Evolutionary conservation across 2,888 invertebrate species (phyloP).

Genomic region (Pyrrhosoma nymphula): DNA sequence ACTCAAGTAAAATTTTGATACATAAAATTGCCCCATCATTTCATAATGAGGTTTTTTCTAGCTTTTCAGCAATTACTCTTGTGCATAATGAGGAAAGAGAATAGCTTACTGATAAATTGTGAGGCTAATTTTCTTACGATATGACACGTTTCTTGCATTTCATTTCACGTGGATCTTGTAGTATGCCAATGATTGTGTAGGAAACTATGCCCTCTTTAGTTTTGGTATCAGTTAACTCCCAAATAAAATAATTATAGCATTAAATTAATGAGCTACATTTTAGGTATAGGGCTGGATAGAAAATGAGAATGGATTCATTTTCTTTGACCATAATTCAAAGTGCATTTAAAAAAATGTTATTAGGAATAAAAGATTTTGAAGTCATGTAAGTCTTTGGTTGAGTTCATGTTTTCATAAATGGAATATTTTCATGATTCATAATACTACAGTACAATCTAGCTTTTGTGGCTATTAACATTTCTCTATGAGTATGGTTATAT

Average conservation of each 20-base stretch:
- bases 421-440: not conserved
- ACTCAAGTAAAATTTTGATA: constrained; percentile 69
- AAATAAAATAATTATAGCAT: not conserved
- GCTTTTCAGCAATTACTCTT: constrained; percentile 20
- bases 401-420: not conserved
- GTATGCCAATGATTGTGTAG: not conserved
- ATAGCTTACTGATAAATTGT: not conserved
- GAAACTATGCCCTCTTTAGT: not conserved
- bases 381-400: not conserved
- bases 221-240: not conserved
- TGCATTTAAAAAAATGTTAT: not conserved
- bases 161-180: not conserved
- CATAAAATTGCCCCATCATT: constrained; percentile 63
- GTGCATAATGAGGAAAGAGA: not conserved
- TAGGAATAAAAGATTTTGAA: not conserved
- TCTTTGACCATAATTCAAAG: not conserved
- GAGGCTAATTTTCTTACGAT: not conserved
- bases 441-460: not conserved
- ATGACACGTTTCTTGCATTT: not conserved
- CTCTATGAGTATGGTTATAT: not conserved
- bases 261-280: not conserved
- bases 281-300: not conserved
- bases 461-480: not conserved
- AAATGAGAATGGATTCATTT: not conserved
- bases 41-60: constrained; percentile 41